These are phyloP conservation scores for Chaetodon trifascialis DNA, from an alignment of 2,113 vertebrate genomes.

Conservation along the genomic window DNA sequence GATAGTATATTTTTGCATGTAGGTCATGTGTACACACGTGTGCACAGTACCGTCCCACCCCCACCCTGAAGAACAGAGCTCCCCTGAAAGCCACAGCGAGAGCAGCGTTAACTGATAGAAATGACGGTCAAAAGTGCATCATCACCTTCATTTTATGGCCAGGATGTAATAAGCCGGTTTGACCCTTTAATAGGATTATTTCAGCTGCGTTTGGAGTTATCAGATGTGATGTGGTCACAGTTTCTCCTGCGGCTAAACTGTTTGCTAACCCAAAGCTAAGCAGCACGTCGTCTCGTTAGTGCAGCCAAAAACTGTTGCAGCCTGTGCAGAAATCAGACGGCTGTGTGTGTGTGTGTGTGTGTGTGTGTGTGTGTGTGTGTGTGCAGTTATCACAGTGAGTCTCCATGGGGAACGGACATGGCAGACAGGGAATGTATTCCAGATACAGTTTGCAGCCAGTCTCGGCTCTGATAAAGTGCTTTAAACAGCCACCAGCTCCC, in stretches of 20 bases:
- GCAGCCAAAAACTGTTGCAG: conserved; percentile 24
- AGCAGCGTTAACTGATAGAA: no score
- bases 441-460: conserved; percentile 62
- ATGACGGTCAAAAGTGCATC: no score
- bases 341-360: conserved; percentile 26
- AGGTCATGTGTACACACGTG: no score
- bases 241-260: background rate
- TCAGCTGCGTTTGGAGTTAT: no score
- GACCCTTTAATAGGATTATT: no score
- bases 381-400: conserved; percentile 47
- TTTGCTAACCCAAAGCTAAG: background rate
- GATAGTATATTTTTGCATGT: no score
- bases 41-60: no score
- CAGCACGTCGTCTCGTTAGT: conserved; percentile 10
- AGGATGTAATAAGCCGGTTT: no score
- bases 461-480: conserved; percentile 51
- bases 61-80: no score
- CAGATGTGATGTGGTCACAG: background rate
- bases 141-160: no score
- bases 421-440: conserved; percentile 62
- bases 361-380: conserved; percentile 26
- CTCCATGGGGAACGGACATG: conserved; percentile 65
- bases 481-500: conserved; percentile 41
- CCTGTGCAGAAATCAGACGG: conserved; percentile 27
- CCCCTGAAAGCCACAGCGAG: no score